Base-by-base conservation (phyloP, 2,113 vertebrate species). In the Centropus bengalensis region DNA sequence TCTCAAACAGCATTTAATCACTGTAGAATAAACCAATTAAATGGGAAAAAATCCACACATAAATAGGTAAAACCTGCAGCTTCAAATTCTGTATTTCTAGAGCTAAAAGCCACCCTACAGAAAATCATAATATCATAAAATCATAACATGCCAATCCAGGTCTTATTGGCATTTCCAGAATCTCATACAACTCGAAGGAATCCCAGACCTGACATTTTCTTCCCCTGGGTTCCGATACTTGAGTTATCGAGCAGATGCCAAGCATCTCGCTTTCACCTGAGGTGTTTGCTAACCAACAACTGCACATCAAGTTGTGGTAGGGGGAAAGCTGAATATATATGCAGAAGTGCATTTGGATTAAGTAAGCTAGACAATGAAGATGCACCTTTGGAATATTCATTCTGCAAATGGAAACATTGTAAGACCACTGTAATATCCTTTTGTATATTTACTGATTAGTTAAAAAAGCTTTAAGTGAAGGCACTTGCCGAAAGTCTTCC, bases 131-230 rank as follows among this genome's bases (percentile, higher is more conserved):
- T n/a, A n/a, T n/a, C n/a, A n/a, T n/a, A n/a, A n/a, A n/a, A n/a
- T n/a, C n/a, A n/a, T 5, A 4, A 71, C 0, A 0, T 32, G 21
- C 13, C 4, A 2, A 33, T 18, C 24, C 52, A 76, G 32, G 15
- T 63, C 47, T 82, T 28, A 10, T 21, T 60, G 23, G 40, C 13
- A 22, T 54, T 71, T 86, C 45, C 30, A 51, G 33, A 51, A 68
- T 68, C 15, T 76, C 54, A 44, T 6, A 23, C 5, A 52, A 5
- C 15, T 62, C n/a, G 22, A 55, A 87, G 28, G 49, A 91, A 89
- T n/a, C 28, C 32, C 33, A 56, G 55, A n/a, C 20, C 45, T 47
- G 11, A 11, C 9, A 54, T n/a, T 89, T 85, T 44, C 14, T 49
- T 10, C 5, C 42, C 19, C 5, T 4, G 8, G 36, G 8, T 73